Conservation (phyloP, 2,888 invertebrate genomes). For the Conistra vaccinii region DNA sequence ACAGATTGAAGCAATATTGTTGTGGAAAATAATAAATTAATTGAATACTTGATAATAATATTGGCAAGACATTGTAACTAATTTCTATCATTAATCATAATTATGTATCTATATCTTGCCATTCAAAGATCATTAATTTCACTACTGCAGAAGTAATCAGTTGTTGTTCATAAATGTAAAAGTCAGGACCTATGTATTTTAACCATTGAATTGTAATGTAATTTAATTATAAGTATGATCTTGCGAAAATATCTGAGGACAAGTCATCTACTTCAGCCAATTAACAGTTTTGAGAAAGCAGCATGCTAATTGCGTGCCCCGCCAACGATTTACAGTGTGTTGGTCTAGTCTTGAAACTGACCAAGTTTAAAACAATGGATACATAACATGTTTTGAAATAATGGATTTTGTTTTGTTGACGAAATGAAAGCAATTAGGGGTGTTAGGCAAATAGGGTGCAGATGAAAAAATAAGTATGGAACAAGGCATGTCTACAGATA, state of each 20-base stretch:
- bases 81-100: slow-evolving; percentile 7
- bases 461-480: neutral
- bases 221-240: slow-evolving; percentile 11
- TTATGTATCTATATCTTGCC: neutral
- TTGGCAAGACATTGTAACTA: slow-evolving; percentile 8
- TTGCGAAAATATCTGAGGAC: slow-evolving; percentile 34
- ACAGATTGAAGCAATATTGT: neutral
- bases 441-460: neutral
- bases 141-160: slow-evolving; percentile 5
- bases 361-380: slow-evolving; percentile 7
- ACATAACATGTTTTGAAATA: neutral
- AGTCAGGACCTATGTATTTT: neutral
- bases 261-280: neutral
- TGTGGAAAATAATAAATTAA: too few relatives aligned
- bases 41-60: neutral
- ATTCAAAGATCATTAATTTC: neutral
- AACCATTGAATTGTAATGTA: neutral
- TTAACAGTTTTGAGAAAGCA: neutral
- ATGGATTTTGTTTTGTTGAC: neutral
- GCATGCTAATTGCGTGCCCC: neutral
- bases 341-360: slow-evolving; percentile 9
- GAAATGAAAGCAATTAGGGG: neutral
- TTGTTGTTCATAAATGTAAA: slow-evolving; percentile 3
- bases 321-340: neutral
- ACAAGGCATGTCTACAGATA: slow-evolving; percentile 20